phyloP scores from a whole-genome alignment of 2,113 vertebrate species.

The Xenopus laevis region DNA sequence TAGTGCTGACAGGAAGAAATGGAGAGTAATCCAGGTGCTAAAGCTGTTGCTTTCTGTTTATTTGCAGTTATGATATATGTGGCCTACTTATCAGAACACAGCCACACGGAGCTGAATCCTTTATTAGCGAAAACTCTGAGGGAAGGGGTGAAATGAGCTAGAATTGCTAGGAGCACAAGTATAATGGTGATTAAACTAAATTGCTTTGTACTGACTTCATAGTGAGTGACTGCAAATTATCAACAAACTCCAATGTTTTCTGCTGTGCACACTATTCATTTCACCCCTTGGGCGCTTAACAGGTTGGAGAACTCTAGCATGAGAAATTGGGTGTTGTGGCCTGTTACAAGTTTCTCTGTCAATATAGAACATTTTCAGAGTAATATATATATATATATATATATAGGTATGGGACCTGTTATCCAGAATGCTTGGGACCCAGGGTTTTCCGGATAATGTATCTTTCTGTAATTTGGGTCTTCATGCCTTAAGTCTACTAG shows the following conservation, averaged over 20 bases:
- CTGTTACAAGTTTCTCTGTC: background rate
- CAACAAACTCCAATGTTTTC: background rate
- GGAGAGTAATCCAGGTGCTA: constrained; percentile 36
- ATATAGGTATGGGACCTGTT: too few relatives aligned
- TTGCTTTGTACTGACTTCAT: constrained; percentile 12
- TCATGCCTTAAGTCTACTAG: too few relatives aligned
- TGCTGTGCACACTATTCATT: background rate
- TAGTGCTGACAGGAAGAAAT: constrained; percentile 38
- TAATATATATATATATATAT: too few relatives aligned
- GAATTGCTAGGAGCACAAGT: background rate
- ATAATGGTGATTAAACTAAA: constrained; percentile 16
- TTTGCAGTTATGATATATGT: constrained; percentile 36
- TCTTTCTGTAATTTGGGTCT: too few relatives aligned
- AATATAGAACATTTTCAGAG: background rate
- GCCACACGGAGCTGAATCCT: constrained; percentile 5
- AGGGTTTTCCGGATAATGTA: too few relatives aligned
- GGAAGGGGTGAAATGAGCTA: background rate
- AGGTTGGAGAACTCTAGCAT: background rate
- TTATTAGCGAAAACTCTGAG: constrained; percentile 13
- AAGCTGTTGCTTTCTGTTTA: constrained; percentile 19
- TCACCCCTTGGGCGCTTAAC: background rate
- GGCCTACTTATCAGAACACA: constrained; percentile 22
- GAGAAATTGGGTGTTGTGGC: background rate
- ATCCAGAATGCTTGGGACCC: too few relatives aligned
- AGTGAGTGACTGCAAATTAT: constrained; percentile 5